Conservation (phyloP, 2,888 invertebrate species). For the Dione juno region DNA sequence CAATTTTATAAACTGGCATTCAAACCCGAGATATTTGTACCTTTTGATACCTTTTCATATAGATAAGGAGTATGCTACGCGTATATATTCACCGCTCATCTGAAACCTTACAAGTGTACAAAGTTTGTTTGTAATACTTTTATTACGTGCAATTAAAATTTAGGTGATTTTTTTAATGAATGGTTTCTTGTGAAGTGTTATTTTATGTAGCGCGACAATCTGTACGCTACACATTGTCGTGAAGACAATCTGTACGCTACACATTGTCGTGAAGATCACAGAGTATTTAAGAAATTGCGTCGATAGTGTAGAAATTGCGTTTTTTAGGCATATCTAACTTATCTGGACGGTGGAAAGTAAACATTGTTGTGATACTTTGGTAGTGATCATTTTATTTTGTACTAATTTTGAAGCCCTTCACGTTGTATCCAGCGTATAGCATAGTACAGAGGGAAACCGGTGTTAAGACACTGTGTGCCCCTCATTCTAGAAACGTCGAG, state of each 20-base stretch:
- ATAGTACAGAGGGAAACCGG: no score
- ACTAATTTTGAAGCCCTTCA: no score
- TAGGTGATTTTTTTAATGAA: not conserved
- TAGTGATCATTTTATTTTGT: not conserved
- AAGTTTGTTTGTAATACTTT: not conserved
- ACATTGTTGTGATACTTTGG: not conserved
- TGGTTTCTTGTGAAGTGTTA: not conserved
- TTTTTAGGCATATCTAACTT: not conserved
- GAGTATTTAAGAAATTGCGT: no score
- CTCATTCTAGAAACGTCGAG: no score
- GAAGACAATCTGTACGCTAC: not conserved
- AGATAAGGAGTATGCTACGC: not conserved
- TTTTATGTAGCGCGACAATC: not conserved
- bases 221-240: not conserved
- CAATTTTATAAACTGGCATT: no score
- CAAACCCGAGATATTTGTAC: not conserved
- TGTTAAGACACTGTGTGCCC: no score
- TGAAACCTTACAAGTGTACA: not conserved
- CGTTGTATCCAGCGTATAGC: no score
- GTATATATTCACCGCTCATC: not conserved
- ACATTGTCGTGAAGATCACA: no score
- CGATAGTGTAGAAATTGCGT: no score
- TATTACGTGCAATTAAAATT: not conserved
- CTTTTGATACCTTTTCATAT: not conserved
- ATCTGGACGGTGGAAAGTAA: not conserved